Evolutionary conservation across 2,113 vertebrate species (phyloP).

Genomic region (Okapia johnstoni): DNA sequence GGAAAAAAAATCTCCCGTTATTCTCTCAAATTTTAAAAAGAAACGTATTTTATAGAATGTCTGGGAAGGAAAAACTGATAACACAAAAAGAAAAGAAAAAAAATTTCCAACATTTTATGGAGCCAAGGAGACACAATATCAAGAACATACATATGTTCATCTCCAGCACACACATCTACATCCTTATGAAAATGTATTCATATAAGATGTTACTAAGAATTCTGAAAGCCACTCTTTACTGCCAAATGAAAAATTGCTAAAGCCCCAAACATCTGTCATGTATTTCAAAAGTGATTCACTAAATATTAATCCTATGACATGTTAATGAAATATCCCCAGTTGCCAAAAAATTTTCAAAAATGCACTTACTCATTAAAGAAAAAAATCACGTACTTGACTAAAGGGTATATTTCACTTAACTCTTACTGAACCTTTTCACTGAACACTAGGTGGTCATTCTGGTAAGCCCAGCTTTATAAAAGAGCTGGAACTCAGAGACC

Average conservation of each 20-base stretch:
- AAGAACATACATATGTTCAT: background rate
- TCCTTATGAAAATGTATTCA: background rate
- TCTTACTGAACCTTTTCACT: background rate
- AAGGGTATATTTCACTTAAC: slow-evolving; percentile 18
- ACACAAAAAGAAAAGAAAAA: background rate
- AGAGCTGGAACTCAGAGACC: background rate
- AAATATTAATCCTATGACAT: slow-evolving; percentile 36
- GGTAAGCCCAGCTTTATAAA: background rate
- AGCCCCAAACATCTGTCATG: slow-evolving; percentile 12
- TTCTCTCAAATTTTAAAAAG: background rate
- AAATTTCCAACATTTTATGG: background rate
- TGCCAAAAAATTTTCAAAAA: slow-evolving; percentile 45
- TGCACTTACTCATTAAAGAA: slow-evolving; percentile 6
- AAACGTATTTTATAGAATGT: background rate
- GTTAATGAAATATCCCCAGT: slow-evolving; percentile 37
- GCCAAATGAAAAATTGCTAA: background rate
- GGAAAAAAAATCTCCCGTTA: background rate
- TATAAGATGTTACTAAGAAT: background rate
- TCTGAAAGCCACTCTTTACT: background rate
- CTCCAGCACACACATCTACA: background rate
- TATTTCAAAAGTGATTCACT: slow-evolving; percentile 38
- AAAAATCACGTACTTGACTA: background rate
- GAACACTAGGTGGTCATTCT: background rate
- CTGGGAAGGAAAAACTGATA: background rate
- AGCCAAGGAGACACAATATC: background rate